These are phyloP conservation scores for Cardiocondyla obscurior DNA, from an alignment of 1,140 invertebrate genomes.

Conservation along the genomic window DNA sequence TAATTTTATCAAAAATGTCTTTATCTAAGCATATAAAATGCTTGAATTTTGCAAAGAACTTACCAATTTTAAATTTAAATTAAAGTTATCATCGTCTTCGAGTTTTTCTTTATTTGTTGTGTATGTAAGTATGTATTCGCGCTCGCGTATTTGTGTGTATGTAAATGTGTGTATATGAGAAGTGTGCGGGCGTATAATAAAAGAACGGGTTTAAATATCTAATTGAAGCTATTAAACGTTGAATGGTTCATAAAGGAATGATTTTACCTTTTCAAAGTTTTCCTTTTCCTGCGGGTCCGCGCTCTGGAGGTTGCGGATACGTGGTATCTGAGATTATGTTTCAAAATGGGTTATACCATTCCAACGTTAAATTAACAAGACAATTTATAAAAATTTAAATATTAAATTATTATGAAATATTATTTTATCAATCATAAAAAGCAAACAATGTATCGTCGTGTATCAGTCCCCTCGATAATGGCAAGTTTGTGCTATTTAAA, in stretches of 20 bases:
- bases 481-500: not conserved
- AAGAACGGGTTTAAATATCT: not conserved
- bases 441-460: not conserved
- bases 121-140: not conserved
- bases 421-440: not conserved
- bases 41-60: not conserved
- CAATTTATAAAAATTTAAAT: conserved; percentile 15
- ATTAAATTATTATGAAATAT: conserved; percentile 13
- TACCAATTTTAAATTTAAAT: conserved; percentile 32
- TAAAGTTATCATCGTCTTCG: not conserved
- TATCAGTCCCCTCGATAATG: no score
- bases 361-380: conserved; percentile 50
- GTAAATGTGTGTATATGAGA: not conserved
- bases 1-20: not conserved
- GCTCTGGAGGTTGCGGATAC: conserved; percentile 83
- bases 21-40: conserved; percentile 3
- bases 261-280: conserved; percentile 89
- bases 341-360: conserved; percentile 79
- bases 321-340: conserved; percentile 85
- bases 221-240: not conserved
- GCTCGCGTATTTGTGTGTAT: not conserved
- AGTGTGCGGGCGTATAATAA: not conserved
- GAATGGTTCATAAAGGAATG: conserved; percentile 66
- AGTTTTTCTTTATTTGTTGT: not conserved
- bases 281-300: conserved; percentile 88